Conservation (phyloP, 2,797 vertebrate species). For the Oreortyx pictus region DNA sequence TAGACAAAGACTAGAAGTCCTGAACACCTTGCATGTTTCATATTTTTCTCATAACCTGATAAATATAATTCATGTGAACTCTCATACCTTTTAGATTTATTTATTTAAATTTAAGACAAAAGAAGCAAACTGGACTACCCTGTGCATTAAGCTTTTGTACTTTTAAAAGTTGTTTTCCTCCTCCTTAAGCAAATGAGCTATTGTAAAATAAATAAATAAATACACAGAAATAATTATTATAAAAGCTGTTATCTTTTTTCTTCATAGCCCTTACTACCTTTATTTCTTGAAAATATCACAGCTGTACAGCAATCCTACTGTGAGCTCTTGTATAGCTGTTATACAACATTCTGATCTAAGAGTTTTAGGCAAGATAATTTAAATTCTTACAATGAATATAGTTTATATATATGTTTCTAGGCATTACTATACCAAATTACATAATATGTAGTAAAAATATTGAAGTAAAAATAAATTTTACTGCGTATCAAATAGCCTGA, state of each 20-base stretch:
- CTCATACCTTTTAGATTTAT: background rate
- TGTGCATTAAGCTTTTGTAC: background rate
- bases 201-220: background rate
- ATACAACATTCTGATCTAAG: background rate
- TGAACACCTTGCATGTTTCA: background rate
- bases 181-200: accelerated
- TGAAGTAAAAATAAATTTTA: background rate
- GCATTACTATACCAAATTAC: accelerated
- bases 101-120: background rate
- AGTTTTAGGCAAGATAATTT: background rate
- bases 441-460: background rate
- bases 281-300: background rate
- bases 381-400: background rate
- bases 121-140: background rate
- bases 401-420: background rate
- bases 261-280: background rate
- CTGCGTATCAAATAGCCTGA: background rate
- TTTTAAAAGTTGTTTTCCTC: background rate
- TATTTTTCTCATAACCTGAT: background rate
- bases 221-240: too few relatives aligned
- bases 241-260: background rate
- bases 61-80: background rate
- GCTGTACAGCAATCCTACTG: background rate
- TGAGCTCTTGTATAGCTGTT: background rate
- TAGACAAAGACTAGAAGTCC: background rate